These are phyloP conservation scores for Eupithecia abbreviata DNA, from an alignment of 2,888 invertebrate genomes.

Conservation along the genomic window DNA sequence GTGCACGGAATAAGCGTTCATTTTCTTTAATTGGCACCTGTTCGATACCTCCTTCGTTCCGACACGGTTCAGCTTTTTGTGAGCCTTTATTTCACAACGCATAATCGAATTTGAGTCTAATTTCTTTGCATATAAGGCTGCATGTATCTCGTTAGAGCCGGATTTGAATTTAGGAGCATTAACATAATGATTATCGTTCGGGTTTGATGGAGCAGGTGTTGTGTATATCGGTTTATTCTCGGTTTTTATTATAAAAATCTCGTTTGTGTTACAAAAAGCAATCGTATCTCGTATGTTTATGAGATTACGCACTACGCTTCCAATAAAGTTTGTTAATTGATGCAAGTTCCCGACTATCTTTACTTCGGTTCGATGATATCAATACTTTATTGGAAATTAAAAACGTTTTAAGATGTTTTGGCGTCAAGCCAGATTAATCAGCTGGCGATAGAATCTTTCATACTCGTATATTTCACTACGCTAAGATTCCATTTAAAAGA, in stretches of 20 bases:
- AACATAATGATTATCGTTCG: constrained; percentile 79
- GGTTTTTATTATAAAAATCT: constrained; percentile 81
- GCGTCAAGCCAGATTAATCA: constrained; percentile 17
- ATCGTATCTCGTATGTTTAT: constrained; percentile 69
- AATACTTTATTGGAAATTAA: constrained; percentile 42
- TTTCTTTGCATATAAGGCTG: constrained; percentile 57
- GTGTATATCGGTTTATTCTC: constrained; percentile 79
- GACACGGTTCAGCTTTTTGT: constrained; percentile 69
- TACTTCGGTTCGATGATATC: constrained; percentile 43
- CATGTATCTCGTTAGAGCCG: constrained; percentile 55
- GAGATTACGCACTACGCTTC: constrained; percentile 61
- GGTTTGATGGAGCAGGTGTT: constrained; percentile 82
- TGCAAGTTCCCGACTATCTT: constrained; percentile 54
- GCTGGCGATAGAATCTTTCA: constrained; percentile 21
- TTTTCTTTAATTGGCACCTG: constrained; percentile 79
- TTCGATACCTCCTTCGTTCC: constrained; percentile 71
- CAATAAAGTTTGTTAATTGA: constrained; percentile 64
- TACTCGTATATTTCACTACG: background rate
- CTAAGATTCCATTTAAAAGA: constrained; percentile 3
- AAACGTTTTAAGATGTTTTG: constrained; percentile 32
- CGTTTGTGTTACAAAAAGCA: constrained; percentile 73
- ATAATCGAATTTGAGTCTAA: constrained; percentile 62
- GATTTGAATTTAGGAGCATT: constrained; percentile 70
- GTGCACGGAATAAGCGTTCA: constrained; percentile 76
- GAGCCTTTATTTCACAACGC: constrained; percentile 52